Percentiles rank a stretch among this genome's conserved stretches.
Evolutionary conservation across 2,113 vertebrate species (phyloP).

Genomic region (Tricholaema leucomelas): DNA sequence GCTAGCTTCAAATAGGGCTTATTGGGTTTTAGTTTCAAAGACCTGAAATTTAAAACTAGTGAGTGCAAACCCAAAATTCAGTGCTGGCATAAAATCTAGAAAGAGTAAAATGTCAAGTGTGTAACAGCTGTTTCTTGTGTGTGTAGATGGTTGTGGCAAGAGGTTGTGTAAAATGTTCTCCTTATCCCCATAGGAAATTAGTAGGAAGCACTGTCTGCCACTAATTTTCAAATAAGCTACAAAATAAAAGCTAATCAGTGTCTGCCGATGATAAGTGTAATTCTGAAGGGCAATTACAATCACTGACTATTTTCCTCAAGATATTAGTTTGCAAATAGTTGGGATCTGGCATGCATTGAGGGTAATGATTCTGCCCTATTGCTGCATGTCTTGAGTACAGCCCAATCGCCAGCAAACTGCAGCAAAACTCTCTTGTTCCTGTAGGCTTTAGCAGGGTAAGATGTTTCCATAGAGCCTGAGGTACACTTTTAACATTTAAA

Average conservation of each 20-base stretch:
- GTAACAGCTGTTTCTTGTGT: background rate
- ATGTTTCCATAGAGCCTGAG: background rate
- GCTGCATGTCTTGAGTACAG: background rate
- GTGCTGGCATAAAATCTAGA: background rate
- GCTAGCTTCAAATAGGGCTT: background rate
- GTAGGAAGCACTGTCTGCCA: background rate
- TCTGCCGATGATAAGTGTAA: background rate
- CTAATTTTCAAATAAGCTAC: slow-evolving; percentile 7
- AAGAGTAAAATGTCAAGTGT: background rate
- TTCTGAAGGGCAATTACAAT: slow-evolving; percentile 28
- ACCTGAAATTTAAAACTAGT: background rate
- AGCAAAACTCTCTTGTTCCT: background rate
- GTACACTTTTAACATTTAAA: background rate
- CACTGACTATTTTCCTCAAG: slow-evolving; percentile 19
- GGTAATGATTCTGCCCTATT: background rate
- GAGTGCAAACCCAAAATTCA: background rate
- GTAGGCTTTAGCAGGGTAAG: background rate
- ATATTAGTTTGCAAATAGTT: slow-evolving; percentile 23
- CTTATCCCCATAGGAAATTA: background rate
- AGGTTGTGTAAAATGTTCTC: background rate
- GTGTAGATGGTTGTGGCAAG: background rate
- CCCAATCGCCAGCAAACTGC: accelerated
- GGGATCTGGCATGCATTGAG: background rate
- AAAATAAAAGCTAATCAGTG: slow-evolving; percentile 20
- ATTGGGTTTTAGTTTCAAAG: background rate